Evolutionary conservation across 2,113 vertebrate species (phyloP).

Genomic region (Pachypanchax playfairii): DNA sequence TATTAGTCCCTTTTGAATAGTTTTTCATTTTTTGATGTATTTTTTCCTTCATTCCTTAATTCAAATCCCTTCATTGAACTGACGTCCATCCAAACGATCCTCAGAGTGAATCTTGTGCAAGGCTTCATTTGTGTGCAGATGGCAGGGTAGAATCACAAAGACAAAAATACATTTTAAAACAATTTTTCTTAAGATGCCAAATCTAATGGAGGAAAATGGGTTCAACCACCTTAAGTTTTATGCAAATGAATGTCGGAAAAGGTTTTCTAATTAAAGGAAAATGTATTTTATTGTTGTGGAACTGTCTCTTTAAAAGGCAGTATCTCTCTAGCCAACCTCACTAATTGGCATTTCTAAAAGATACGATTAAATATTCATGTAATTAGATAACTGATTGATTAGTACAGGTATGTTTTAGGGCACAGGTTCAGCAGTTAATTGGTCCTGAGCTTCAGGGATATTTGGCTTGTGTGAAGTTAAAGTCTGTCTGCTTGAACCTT

Average conservation of each 20-base stretch:
- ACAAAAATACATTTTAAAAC: slow-evolving; percentile 33
- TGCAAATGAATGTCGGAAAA: slow-evolving; percentile 38
- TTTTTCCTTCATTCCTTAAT: slow-evolving; percentile 19
- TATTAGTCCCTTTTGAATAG: slow-evolving; percentile 53
- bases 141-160: slow-evolving; percentile 45
- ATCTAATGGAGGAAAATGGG: slow-evolving; percentile 39
- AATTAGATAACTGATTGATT: slow-evolving; percentile 79
- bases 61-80: slow-evolving; percentile 61
- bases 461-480: slow-evolving; percentile 70
- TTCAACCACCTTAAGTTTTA: slow-evolving; percentile 32
- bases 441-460: slow-evolving; percentile 67
- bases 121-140: slow-evolving; percentile 53
- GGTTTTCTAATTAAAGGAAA: slow-evolving; percentile 44
- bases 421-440: slow-evolving; percentile 72
- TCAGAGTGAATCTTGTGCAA: slow-evolving; percentile 59
- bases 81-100: slow-evolving; percentile 71
- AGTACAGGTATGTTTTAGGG: slow-evolving; percentile 63
- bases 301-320: slow-evolving; percentile 29
- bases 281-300: slow-evolving; percentile 35
- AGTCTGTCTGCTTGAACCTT: slow-evolving; percentile 46
- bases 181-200: slow-evolving; percentile 56
- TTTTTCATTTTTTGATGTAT: background rate
- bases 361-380: slow-evolving; percentile 70
- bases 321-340: slow-evolving; percentile 20
- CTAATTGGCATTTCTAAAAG: slow-evolving; percentile 73